Evolutionary conservation across 2,797 vertebrate species (phyloP).

Genomic region (Limnodromus scolopaceus): DNA sequence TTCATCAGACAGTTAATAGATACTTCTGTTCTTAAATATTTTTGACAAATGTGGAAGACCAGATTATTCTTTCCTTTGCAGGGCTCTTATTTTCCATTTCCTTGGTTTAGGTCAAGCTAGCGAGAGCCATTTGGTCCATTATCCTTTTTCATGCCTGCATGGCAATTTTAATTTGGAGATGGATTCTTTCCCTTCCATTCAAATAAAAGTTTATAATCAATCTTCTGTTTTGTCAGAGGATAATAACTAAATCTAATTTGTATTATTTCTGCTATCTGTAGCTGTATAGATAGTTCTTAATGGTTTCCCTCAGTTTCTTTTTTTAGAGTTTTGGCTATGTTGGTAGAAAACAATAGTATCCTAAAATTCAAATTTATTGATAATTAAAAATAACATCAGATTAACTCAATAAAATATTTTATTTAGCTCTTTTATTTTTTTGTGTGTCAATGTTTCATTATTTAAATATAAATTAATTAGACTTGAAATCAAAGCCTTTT

Average conservation of each 20-base stretch:
- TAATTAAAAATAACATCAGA: background rate
- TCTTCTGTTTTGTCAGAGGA: background rate
- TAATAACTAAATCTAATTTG: background rate
- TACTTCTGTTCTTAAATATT: background rate
- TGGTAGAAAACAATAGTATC: background rate
- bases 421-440: background rate
- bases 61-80: background rate
- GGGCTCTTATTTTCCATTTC: background rate
- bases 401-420: background rate
- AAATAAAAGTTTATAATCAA: slow-evolving; percentile 7
- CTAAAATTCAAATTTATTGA: background rate
- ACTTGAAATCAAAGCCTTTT: background rate
- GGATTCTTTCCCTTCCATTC: slow-evolving; percentile 7
- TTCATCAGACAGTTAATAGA: background rate
- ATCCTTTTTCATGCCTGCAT: background rate
- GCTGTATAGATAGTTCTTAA: background rate
- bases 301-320: background rate
- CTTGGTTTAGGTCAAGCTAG: background rate
- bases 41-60: background rate
- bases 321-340: background rate
- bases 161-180: slow-evolving; percentile 16
- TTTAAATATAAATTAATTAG: background rate
- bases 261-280: background rate
- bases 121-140: background rate
- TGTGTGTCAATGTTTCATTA: background rate